Evolutionary conservation across 2,888 invertebrate species (phyloP).

Genomic region (Anodontia alba): DNA sequence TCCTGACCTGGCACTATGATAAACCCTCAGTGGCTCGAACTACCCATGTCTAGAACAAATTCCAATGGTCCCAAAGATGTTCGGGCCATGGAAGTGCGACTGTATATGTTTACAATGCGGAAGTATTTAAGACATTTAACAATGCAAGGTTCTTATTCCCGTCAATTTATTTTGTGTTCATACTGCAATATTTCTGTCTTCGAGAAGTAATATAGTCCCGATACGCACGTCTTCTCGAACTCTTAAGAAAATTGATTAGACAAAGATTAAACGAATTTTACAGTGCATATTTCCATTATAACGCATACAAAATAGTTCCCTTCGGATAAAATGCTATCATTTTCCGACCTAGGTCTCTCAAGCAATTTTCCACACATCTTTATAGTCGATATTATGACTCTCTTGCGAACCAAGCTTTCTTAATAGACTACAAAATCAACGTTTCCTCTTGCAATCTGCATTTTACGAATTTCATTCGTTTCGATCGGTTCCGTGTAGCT

Average conservation of each 20-base stretch:
- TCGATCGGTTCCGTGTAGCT: slow-evolving; percentile 49
- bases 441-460: slow-evolving; percentile 35
- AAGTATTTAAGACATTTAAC: too few species aligned
- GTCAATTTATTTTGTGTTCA: slow-evolving; percentile 7
- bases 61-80: too few species aligned
- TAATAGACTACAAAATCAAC: slow-evolving; percentile 48
- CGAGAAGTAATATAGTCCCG: slow-evolving; percentile 1
- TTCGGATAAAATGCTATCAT: slow-evolving; percentile 61
- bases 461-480: slow-evolving; percentile 41
- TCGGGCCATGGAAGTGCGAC: too few species aligned
- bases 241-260: slow-evolving; percentile 48
- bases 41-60: too few species aligned
- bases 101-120: too few species aligned
- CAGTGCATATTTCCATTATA: slow-evolving; percentile 43
- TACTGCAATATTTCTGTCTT: not conserved
- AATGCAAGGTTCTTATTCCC: not conserved
- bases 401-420: slow-evolving; percentile 46
- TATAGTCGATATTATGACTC: slow-evolving; percentile 50
- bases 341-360: slow-evolving; percentile 59
- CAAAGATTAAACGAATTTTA: slow-evolving; percentile 48
- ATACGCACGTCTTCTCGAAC: slow-evolving; percentile 29
- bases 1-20: too few species aligned
- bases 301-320: slow-evolving; percentile 49
- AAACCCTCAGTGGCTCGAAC: too few species aligned
- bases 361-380: slow-evolving; percentile 63